Evolutionary conservation across 2,888 invertebrate genomes (phyloP), one percentile per base, ranked within the genome.

Genomic region (Drosophila mettleri): DNA sequence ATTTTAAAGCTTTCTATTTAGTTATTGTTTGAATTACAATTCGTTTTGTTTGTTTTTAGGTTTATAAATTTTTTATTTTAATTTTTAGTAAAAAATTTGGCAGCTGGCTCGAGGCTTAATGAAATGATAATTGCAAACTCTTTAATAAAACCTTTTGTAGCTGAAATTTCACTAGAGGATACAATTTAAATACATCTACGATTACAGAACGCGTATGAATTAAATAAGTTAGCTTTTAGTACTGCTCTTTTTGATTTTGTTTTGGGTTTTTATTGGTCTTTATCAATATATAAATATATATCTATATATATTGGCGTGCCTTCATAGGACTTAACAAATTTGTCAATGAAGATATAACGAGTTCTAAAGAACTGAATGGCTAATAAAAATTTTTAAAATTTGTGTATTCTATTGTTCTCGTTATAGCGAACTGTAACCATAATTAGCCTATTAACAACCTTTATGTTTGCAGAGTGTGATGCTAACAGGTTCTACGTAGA

Each of bases 1-100:
- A 5, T 45, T 45, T 86, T 84, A 84, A 86, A 84, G 87, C 84
- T 84, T 84, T 84, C 67, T 84, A 85, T 84, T 85, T 85, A 87
- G 87, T 85, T 87, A 78, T 78, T 84, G 77, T 78, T 78, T 86
- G 74, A 54, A 61, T 68, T 82, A 63, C 64, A 63, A 61, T 49
- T 68, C 48, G 18, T 14, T 48, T 34, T 22, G 57, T 41, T 39
- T 57, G 48, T 46, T 49, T 46, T 69, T 48, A 12, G 33, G 22
- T n/a, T 53, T n/a, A 57, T 61, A 45, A 34, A 57, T 48, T 45
- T 10, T 39, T 53, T 41, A 51, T 61, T 36, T 48, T 49, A 29
- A 39, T 24, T 41, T 48, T 67, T 58, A 55, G 68, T 85, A 69
- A 65, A 73, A 73, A 78, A 75, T 85, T 83, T 83, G 85, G 82